A percentile compares a stretch with the other conserved stretches of the same genome.
phyloP scores from a whole-genome alignment of 2,888 invertebrate genomes.

The Heliconius charithonia region DNA sequence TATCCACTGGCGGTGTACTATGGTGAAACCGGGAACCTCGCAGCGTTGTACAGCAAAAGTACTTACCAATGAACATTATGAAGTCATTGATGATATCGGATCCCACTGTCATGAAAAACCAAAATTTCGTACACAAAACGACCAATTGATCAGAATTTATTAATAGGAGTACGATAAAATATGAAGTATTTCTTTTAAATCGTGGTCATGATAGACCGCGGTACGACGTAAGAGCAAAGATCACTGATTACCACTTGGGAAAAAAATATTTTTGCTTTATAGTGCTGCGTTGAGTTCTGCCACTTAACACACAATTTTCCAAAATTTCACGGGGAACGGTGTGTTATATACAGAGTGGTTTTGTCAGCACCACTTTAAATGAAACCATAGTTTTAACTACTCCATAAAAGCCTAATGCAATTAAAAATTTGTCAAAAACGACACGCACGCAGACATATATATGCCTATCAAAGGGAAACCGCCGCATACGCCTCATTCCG shows the following conservation, averaged over 20 bases:
- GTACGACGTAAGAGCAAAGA: not conserved
- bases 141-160: slow-evolving; percentile 35
- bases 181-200: not conserved
- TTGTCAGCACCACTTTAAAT: no score
- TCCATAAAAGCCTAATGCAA: no score
- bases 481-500: no score
- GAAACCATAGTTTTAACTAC: no score
- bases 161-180: not conserved
- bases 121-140: slow-evolving; percentile 52
- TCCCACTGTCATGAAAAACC: slow-evolving; percentile 61
- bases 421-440: no score
- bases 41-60: slow-evolving; percentile 64
- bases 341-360: no score
- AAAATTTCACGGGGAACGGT: no score
- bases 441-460: no score
- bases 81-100: slow-evolving; percentile 54
- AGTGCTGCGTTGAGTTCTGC: not conserved
- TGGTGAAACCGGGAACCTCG: slow-evolving; percentile 60
- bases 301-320: no score
- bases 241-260: not conserved
- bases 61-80: slow-evolving; percentile 54
- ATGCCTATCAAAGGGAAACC: no score
- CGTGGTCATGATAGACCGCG: not conserved
- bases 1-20: slow-evolving; percentile 65
- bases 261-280: not conserved